Base-by-base conservation (phyloP, 2,797 vertebrate genomes). In the Coccyzus lansbergi region DNA sequence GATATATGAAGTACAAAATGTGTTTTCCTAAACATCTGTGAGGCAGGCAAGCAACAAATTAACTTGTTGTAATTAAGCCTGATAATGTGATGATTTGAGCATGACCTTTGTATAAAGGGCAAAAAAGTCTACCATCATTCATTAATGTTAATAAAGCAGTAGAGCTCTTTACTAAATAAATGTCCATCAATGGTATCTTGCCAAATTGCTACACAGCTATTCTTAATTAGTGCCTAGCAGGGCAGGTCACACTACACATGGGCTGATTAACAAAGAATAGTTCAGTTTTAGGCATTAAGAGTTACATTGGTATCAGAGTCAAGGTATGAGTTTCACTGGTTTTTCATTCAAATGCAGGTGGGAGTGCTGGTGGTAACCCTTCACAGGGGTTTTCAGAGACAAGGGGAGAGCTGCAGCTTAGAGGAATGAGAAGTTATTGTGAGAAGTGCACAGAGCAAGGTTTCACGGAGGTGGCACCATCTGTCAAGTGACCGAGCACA, bases 211-310 rank as follows among this genome's bases (percentile, higher is more conserved):
- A 24, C 83, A 34, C 46, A 1, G 55, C 62, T 8, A 8, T 3
- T 17, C 15, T 72, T 92, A 71, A 93, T 92, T 53, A 79, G 40
- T 6, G 49, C 10, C 49, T 59, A 22, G 5, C 2, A 15, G 81
- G 88, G 82, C 92, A 87, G 82, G 72, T 11, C 62, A 4, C 0
- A 5, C 38, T 31, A 2, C 55, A 5, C 0, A 0, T 16, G n/a
- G 60, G 33, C 38, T 1, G 1, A 2, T 7, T 2, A 67, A 1
- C 0, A 1, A 31, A n/a, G 52, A n/a, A 48, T 40, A 76, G 38
- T 15, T 86, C 16, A 7, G 51, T 7, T 25, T 40, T 2, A 19
- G n/a, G 38, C 17, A 2, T 6, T 19, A 16, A 53, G 46, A 40
- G 48, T 3, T 13, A 15, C 8, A 15, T 4, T 31, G 69, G 19